Evolutionary conservation across 2,888 invertebrate genomes (phyloP).

Genomic region (Anaspis maculata): DNA sequence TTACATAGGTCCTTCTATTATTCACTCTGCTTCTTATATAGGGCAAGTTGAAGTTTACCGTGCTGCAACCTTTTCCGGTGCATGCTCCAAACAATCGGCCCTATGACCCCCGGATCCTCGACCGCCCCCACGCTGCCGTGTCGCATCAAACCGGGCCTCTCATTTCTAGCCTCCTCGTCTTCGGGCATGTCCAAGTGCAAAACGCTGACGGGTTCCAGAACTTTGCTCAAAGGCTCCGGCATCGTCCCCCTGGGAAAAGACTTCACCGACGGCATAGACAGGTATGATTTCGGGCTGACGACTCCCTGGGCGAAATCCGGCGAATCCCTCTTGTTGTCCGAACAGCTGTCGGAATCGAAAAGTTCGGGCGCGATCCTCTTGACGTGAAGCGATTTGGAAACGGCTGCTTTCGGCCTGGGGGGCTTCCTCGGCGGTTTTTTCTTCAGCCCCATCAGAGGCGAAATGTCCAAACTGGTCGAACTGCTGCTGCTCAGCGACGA

Average conservation of each 20-base stretch:
- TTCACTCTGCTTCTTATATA: no score
- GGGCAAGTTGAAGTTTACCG: no score
- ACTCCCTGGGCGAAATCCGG: slow-evolving; percentile 35
- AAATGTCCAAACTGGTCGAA: slow-evolving; percentile 37
- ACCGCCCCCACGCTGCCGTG: slow-evolving; percentile 63
- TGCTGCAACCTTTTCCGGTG: slow-evolving; percentile 62
- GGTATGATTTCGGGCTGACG: slow-evolving; percentile 61
- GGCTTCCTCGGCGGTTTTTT: slow-evolving; percentile 31
- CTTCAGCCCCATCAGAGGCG: slow-evolving; percentile 35
- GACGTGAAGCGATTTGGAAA: slow-evolving; percentile 33
- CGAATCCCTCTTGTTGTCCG: slow-evolving; percentile 27
- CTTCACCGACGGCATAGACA: slow-evolving; percentile 80
- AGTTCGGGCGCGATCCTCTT: slow-evolving; percentile 25
- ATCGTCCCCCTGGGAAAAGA: slow-evolving; percentile 73
- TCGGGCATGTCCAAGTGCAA: slow-evolving; percentile 55
- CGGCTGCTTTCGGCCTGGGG: slow-evolving; percentile 32
- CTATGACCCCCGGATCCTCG: slow-evolving; percentile 72
- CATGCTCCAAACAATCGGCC: slow-evolving; percentile 76
- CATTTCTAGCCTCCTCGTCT: slow-evolving; percentile 19
- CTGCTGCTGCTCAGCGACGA: no score
- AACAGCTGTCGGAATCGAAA: slow-evolving; percentile 33
- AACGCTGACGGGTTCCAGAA: slow-evolving; percentile 71
- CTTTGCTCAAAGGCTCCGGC: slow-evolving; percentile 69
- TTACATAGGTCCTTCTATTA: no score
- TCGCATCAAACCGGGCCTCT: slow-evolving; percentile 42